Base-by-base conservation (phyloP, 2,797 vertebrate species). In the Ambastaia sidthimunki region DNA sequence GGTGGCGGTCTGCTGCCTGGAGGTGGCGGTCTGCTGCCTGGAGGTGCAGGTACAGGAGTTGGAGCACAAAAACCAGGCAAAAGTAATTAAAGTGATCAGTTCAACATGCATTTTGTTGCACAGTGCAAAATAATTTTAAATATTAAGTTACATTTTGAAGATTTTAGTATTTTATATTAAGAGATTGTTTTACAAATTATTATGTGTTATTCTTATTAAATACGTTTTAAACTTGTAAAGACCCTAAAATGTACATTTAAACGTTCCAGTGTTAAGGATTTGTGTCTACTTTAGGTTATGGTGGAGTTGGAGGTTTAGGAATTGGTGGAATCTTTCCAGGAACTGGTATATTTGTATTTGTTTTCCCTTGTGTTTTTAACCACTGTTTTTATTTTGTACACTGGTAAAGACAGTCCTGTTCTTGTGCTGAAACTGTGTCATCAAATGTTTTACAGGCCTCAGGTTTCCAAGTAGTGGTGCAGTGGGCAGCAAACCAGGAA, bases 391-490 rank as follows among this genome's bases (percentile, higher is more conserved):
- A 21, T 71, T 62, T n/a, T 50, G 67, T 21, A 11, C 16, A 69
- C 23, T 23, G 16, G 37, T 7, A n/a, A n/a, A n/a, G 28, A 63
- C n/a, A 62, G 16, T 65, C 19, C 1, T 50, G 54, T 9, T 28
- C 13, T 71, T 19, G 10, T 50, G 15, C 6, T 34, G 34, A 71
- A 54, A 41, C 10, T 15, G 7, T 66, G 16, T 16, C 1, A 18
- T 71, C 18, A 0, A 10, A 54, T 55, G 18, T 68, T 60, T 52
- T 70, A 55, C 75, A 94, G 93, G 92, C 47, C 3, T 89, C 68
- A 89, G 89, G 60, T 93, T 89, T 76, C 89, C 92, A 0, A 90
- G 74, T 83, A 91, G 92, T 80, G 88, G 91, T 72, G 90, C 90
- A 87, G 83, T 88, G 37, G 91, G 89, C 74, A 25, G 76, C 68